A percentile compares a stretch with the other conserved stretches of the same genome.
phyloP scores from a whole-genome alignment of 2,113 vertebrate genomes.

The Equus przewalskii region DNA sequence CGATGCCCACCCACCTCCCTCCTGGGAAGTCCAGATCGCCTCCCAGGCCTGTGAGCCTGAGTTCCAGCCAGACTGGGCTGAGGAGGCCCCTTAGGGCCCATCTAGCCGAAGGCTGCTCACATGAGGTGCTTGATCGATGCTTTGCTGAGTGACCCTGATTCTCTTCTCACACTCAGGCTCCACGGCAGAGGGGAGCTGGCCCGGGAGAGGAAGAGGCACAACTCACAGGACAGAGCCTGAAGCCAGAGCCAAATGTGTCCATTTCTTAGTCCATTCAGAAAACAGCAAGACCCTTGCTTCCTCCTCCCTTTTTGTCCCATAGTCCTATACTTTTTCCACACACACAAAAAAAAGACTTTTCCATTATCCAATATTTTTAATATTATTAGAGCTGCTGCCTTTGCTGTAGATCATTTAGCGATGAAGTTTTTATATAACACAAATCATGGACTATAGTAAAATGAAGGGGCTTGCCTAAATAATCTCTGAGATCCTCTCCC shows the following conservation, averaged over 20 bases:
- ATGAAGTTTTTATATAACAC: neutral
- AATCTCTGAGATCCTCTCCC: neutral
- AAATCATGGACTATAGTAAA: neutral
- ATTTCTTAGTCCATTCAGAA: neutral
- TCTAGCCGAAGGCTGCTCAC: neutral
- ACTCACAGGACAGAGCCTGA: neutral
- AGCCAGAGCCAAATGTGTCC: neutral
- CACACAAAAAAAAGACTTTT: neutral
- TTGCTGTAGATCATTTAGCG: neutral
- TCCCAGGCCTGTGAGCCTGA: too few relatives aligned
- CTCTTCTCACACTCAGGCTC: neutral
- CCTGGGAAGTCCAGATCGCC: accelerated
- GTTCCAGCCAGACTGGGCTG: neutral
- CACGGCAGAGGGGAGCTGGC: neutral
- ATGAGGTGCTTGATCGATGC: neutral
- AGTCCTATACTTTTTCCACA: neutral
- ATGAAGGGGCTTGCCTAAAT: neutral
- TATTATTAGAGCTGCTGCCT: neutral
- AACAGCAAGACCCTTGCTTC: neutral
- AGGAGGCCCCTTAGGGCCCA: neutral
- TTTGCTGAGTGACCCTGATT: neutral
- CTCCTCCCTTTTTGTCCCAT: neutral
- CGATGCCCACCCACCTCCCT: neutral
- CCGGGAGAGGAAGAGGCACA: neutral
- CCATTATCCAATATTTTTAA: neutral